Percentiles rank a stretch among this genome's conserved stretches.
These are phyloP conservation scores for Mechanitis messenoides DNA, from an alignment of 2,888 invertebrate species.

Conservation along the genomic window DNA sequence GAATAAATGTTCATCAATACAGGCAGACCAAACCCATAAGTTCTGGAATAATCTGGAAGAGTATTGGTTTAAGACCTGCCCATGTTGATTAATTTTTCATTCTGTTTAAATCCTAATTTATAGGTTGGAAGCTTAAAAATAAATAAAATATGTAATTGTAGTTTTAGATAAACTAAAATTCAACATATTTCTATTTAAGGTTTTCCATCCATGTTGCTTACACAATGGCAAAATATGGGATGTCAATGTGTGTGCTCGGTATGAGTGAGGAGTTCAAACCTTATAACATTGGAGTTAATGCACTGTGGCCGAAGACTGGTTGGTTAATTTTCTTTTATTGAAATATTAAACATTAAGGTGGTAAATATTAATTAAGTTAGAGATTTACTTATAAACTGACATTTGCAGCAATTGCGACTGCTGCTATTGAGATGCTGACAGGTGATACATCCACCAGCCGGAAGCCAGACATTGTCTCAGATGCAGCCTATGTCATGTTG, in stretches of 20 bases:
- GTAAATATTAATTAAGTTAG: background rate
- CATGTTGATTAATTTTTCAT: too few relatives aligned
- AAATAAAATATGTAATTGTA: background rate
- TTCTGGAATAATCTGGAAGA: too few relatives aligned
- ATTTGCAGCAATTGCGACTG: conserved; percentile 89
- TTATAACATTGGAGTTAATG: conserved; percentile 92
- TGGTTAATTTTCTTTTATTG: conserved; percentile 23
- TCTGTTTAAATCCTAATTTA: too few relatives aligned
- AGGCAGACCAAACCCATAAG: too few relatives aligned
- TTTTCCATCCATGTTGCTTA: conserved; percentile 95
- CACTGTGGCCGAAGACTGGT: conserved; percentile 97
- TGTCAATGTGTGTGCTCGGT: conserved; percentile 98
- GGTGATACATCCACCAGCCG: conserved; percentile 84
- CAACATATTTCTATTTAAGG: conserved; percentile 39
- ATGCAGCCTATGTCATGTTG: conserved; percentile 91
- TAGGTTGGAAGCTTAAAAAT: too few relatives aligned
- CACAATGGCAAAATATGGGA: conserved; percentile 98
- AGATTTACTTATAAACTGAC: background rate
- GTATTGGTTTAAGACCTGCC: too few relatives aligned
- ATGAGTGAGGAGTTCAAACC: conserved; percentile 95
- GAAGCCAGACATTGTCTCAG: conserved; percentile 90
- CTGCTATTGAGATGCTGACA: conserved; percentile 92
- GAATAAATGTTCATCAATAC: too few relatives aligned
- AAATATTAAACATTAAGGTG: background rate
- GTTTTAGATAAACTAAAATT: background rate